Base-by-base conservation (phyloP, 2,113 vertebrate genomes). In the Rhinopomastus cyanomelas region DNA sequence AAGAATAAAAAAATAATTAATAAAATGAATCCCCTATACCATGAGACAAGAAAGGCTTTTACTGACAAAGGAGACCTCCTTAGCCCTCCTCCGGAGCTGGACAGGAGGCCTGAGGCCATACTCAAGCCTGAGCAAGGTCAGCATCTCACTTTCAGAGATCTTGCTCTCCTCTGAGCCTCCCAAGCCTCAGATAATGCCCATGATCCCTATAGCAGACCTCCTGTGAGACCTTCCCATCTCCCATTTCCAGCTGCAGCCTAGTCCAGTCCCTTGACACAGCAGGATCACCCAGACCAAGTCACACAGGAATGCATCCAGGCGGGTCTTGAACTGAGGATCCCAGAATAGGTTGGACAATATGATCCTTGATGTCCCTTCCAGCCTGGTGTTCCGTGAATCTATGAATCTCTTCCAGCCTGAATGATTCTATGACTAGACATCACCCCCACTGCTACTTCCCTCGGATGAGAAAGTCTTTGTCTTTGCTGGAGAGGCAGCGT, bases 211-310 rank as follows among this genome's bases (percentile, higher is more conserved):
- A 56, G 75, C 71, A 85, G 59, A 22, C 51, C 44, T 59, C 81
- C 76, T 22, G 0, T 2, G 32, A 37, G 73, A 66, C 10, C 46
- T 20, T 27, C 0, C 5, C 0, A 5, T 11, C 52, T 67, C n/a
- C 0, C 16, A 1, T 61, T 81, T 85, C 72, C 71, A 51, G 67
- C n/a, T 20, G 30, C 34, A 9, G 19, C 23, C 53, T 49, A n/a
- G n/a, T n/a, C n/a, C n/a, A n/a, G n/a, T n/a, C n/a, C n/a, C n/a
- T n/a, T n/a, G n/a, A n/a, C n/a, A n/a, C n/a, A n/a, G n/a, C n/a
- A n/a, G n/a, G n/a, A n/a, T n/a, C n/a, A n/a, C n/a, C n/a, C n/a
- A n/a, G n/a, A n/a, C n/a, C n/a, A n/a, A n/a, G n/a, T n/a, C n/a
- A n/a, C n/a, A n/a, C n/a, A n/a, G n/a, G n/a, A n/a, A n/a, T n/a